Conservation (phyloP, 2,113 vertebrate genomes). For the Pomatorhinus ruficollis region DNA sequence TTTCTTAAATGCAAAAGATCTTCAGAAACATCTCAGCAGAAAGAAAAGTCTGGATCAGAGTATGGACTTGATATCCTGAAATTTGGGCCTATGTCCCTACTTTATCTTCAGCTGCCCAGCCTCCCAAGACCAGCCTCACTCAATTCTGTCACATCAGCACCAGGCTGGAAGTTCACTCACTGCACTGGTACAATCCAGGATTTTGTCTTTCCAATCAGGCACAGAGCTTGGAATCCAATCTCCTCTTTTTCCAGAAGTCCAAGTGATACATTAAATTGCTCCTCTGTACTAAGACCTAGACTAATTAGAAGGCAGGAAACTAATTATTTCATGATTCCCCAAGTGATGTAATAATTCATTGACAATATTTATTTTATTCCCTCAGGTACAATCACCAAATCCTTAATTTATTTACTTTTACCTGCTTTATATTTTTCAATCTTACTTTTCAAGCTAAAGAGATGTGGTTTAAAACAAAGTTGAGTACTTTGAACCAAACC, state of each 20-base stretch:
- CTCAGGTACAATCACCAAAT: background rate
- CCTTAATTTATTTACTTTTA: background rate
- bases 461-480: background rate
- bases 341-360: background rate
- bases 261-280: background rate
- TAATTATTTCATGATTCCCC: background rate
- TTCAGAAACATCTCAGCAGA: background rate
- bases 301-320: background rate
- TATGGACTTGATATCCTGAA: background rate
- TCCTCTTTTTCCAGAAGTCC: background rate
- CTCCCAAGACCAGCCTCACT: background rate
- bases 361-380: background rate
- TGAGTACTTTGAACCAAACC: background rate
- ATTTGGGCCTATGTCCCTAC: background rate
- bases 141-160: fast-evolving
- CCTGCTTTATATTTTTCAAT: background rate
- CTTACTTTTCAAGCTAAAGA: background rate
- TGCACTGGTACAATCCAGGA: background rate
- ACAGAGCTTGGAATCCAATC: background rate
- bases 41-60: background rate
- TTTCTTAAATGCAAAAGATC: background rate
- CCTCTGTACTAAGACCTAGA: background rate
- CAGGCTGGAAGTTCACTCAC: background rate
- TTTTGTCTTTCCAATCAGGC: background rate
- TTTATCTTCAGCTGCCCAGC: background rate